These are phyloP conservation scores for Brachionus manjavacas DNA, from an alignment of 1,140 invertebrate species.

Conservation along the genomic window DNA sequence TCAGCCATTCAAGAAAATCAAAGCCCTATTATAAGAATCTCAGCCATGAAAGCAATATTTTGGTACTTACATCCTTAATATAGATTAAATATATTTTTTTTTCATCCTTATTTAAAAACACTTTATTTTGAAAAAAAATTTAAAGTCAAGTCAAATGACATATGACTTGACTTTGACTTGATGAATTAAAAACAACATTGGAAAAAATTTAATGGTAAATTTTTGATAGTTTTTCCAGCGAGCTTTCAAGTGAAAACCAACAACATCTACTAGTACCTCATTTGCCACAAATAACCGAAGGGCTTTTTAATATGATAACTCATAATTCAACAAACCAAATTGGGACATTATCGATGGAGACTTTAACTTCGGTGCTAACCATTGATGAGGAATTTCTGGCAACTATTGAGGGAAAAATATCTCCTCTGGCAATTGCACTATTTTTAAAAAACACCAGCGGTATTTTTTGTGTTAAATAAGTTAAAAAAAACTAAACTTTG, in stretches of 20 bases:
- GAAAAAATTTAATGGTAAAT: not conserved
- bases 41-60: slow-evolving; percentile 50
- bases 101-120: too few species aligned
- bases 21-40: slow-evolving; percentile 52
- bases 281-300: slow-evolving; percentile 60
- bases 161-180: too few species aligned
- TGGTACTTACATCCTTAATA: not conserved
- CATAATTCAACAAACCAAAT: slow-evolving; percentile 58
- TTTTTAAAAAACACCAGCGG: slow-evolving; percentile 66
- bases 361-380: slow-evolving; percentile 65
- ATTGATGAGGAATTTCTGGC: slow-evolving; percentile 68
- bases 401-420: slow-evolving; percentile 65
- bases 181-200: too few species aligned
- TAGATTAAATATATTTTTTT: too few species aligned
- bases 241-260: slow-evolving; percentile 22
- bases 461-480: slow-evolving; percentile 44
- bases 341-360: slow-evolving; percentile 62
- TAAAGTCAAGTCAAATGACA: too few species aligned
- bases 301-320: slow-evolving; percentile 52
- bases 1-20: slow-evolving; percentile 60
- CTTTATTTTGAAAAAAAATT: not conserved
- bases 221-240: slow-evolving; percentile 5
- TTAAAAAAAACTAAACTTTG: not conserved
- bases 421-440: slow-evolving; percentile 67
- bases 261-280: slow-evolving; percentile 45